Evolutionary conservation across 2,797 vertebrate species (phyloP).

Genomic region (Dicrostonyx torquatus): DNA sequence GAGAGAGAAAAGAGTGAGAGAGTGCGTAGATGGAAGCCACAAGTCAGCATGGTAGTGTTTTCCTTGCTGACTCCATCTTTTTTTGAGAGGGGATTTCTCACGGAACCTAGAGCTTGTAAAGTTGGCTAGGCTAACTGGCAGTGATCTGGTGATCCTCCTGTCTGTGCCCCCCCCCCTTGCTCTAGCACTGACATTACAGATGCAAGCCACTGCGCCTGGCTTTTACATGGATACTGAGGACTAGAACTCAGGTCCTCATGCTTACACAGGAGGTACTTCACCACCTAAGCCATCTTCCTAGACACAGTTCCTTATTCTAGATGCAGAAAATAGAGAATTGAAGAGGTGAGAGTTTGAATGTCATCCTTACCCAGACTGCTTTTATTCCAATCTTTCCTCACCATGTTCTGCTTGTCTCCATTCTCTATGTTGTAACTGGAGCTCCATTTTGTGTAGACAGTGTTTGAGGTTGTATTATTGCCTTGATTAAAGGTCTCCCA

Average conservation of each 20-base stretch:
- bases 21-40: background rate
- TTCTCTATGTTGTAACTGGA: background rate
- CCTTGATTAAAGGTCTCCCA: slow-evolving; percentile 43
- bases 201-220: background rate
- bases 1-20: background rate
- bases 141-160: background rate
- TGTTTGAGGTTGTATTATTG: background rate
- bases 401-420: background rate
- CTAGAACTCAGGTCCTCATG: background rate
- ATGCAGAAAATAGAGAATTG: background rate
- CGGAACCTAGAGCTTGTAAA: background rate
- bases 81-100: background rate
- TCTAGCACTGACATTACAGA: background rate
- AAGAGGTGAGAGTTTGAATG: background rate
- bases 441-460: background rate
- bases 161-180: too few species aligned
- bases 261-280: background rate
- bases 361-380: background rate
- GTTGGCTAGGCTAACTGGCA: background rate
- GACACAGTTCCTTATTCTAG: background rate
- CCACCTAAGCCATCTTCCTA: background rate
- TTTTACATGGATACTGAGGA: background rate
- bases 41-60: background rate
- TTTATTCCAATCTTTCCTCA: background rate
- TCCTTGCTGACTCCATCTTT: background rate